These are phyloP conservation scores for Porites australiensis DNA, from an alignment of 64 coral and sea anemone genomes.

Conservation along the genomic window DNA sequence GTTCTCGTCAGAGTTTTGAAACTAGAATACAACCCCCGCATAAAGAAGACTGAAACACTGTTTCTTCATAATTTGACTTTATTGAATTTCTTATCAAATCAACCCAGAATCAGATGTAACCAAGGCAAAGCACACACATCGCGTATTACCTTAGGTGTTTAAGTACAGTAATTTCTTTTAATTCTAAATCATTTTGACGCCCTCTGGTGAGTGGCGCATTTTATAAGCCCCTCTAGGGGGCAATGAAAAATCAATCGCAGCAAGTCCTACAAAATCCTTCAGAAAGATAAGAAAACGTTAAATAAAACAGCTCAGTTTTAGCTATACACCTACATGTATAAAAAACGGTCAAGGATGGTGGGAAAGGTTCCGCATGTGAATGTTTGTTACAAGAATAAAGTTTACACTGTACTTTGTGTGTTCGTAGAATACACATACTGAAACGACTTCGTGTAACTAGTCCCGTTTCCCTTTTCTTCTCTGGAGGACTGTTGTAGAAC, in stretches of 20 bases:
- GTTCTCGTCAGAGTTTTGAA: no score
- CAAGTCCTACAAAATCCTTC: slow-evolving; percentile 21
- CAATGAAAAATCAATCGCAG: neutral
- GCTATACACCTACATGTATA: neutral
- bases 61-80: neutral
- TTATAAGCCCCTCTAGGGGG: neutral
- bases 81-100: slow-evolving; percentile 15
- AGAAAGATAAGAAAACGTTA: slow-evolving; percentile 19
- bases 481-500: slow-evolving; percentile 21
- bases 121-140: neutral
- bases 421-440: neutral
- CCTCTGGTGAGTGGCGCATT: neutral
- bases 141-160: neutral
- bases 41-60: neutral
- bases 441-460: neutral
- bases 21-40: no score
- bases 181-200: neutral
- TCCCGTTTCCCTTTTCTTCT: neutral
- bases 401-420: no score
- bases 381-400: no score
- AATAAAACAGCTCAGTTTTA: slow-evolving; percentile 1
- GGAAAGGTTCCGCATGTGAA: neutral
- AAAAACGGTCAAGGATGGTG: neutral
- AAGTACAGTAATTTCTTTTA: neutral
- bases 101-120: neutral